Base-by-base conservation (phyloP, 2,113 vertebrate species). In the Seriola aureovittata region DNA sequence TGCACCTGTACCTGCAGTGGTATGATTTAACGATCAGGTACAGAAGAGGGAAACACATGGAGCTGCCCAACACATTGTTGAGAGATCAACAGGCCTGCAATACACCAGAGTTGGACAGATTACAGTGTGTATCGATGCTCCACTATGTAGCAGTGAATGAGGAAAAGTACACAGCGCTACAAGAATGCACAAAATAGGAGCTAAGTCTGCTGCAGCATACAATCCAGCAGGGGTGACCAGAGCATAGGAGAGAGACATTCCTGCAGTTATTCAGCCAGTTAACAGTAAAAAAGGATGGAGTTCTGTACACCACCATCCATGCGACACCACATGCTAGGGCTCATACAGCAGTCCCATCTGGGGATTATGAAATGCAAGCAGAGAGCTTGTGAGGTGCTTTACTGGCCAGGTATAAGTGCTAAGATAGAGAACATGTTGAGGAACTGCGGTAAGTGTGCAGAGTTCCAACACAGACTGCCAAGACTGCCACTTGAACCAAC, bases 311-410 rank as follows among this genome's bases (percentile, higher is more conserved):
- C 23, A 10, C 25, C 57, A 3, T 14, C 57, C 13, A 16, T 59
- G 12, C 13, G 25, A 59, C 10, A 59, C 10, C 25, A 32, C 57
- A 59, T 58, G 57, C 13, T 29, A 13, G 13, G 57, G 8, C 70
- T 72, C 23, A 44, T 59, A 44, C 70, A 72, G 3, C 70, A 59
- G 55, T 72, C 55, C 21, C 38, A 72, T 16, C 9, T 59, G 13
- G 38, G 38, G 19, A 72, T 34, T 23, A 55, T 60, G 5, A 71
- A 71, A n/a, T 16, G 50, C 7, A 71, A 71, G 14, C 50, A 71
- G 21, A 5, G 34, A 3, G 55, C 70, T 29, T 4, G 16, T 32
- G 55, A 72, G 38, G 55, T 46, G 14, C 19, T 72, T 17, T 59
- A 72, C 40, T 40, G 40, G 6, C 40, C 40, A 40, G 40, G 40